Percentiles rank a stretch among this genome's conserved stretches.
Conservation (phyloP, 2,113 vertebrate species). For the Rattus rattus region DNA sequence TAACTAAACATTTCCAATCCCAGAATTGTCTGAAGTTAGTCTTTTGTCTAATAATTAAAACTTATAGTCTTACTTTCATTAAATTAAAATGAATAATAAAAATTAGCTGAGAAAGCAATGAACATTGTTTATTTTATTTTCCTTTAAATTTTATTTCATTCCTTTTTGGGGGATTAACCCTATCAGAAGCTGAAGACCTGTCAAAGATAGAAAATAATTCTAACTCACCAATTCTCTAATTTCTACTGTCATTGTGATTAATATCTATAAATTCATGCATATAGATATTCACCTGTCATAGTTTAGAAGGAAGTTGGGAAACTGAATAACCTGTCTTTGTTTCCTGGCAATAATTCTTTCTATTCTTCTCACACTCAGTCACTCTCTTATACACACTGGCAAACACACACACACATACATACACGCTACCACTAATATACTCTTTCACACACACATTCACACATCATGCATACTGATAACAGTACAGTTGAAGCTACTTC, state of each 20-base stretch:
- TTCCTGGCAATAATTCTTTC: background rate
- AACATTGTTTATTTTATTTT: background rate
- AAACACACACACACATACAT: background rate
- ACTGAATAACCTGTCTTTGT: background rate
- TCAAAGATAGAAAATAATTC: background rate
- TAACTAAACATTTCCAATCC: background rate
- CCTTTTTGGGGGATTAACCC: background rate
- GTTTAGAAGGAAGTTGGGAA: background rate
- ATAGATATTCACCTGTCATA: background rate
- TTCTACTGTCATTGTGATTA: conserved; percentile 55
- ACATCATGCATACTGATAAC: background rate
- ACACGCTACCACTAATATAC: too few species aligned
- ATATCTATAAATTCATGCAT: conserved; percentile 48
- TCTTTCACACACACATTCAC: background rate
- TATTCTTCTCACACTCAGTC: too few species aligned
- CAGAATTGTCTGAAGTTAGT: conserved; percentile 7
- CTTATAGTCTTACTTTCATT: conserved; percentile 3
- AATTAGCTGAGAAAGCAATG: background rate
- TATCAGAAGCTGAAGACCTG: background rate
- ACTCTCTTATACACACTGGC: background rate
- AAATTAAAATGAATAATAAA: background rate
- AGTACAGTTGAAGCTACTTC: background rate
- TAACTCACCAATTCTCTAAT: conserved; percentile 48
- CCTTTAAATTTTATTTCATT: background rate
- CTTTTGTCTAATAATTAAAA: background rate